Evolutionary conservation across 1,140 invertebrate genomes (phyloP).

Genomic region (Diuraphis noxia): DNA sequence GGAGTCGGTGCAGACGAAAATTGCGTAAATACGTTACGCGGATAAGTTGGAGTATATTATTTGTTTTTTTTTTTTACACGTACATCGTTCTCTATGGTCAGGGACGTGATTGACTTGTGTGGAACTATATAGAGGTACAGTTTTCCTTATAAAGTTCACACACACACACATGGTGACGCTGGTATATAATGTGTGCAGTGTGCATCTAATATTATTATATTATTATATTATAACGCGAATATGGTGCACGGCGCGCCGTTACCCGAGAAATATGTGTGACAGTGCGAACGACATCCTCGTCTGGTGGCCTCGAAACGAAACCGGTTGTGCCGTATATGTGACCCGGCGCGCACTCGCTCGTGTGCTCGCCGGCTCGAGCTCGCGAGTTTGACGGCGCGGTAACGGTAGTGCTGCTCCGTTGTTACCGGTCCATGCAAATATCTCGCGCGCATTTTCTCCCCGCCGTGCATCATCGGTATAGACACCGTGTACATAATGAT

Average conservation of each 20-base stretch:
- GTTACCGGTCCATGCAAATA: slow-evolving; percentile 49
- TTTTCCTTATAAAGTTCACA: slow-evolving; percentile 13
- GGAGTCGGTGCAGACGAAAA: not conserved
- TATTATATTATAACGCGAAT: not conserved
- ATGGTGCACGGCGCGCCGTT: slow-evolving; percentile 40
- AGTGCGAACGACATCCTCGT: slow-evolving; percentile 50
- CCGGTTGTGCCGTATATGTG: slow-evolving; percentile 48
- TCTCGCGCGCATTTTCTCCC: not conserved
- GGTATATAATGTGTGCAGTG: not conserved
- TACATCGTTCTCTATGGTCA: slow-evolving; percentile 4
- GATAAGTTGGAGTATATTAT: not conserved
- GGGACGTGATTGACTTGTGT: slow-evolving; percentile 16
- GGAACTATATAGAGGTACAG: not conserved
- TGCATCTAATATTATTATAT: too few relatives aligned
- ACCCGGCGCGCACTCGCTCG: slow-evolving; percentile 3
- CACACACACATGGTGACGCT: not conserved
- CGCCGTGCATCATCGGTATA: not conserved
- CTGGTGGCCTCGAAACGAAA: slow-evolving; percentile 53
- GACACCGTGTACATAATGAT: not conserved
- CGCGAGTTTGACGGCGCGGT: slow-evolving; percentile 1
- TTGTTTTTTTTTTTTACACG: not conserved
- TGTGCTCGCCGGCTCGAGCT: not conserved
- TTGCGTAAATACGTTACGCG: slow-evolving; percentile 25
- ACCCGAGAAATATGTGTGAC: slow-evolving; percentile 35
- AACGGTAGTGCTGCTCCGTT: slow-evolving; percentile 43